Evolutionary conservation across 2,888 invertebrate species (phyloP), one percentile per base, ranked within the genome.

Genomic region (Heliconius ismenius): DNA sequence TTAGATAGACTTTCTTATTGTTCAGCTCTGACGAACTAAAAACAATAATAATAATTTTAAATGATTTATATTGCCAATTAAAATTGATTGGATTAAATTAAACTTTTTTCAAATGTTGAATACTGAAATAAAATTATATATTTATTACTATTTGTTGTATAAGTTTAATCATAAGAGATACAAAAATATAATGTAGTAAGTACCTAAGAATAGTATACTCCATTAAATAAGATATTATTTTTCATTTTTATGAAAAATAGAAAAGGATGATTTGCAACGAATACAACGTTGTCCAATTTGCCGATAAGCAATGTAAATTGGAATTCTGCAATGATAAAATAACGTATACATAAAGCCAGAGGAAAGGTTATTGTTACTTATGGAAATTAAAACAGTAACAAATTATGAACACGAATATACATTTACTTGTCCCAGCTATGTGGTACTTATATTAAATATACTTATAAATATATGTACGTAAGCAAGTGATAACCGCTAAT

Each of bases 221-320:
- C 82, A 49, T 74, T 79, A 65, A 82, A 83, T 15, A 83, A 18
- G 54, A 64, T 67, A 24, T 32, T 36, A 2, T 67, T 62, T 64
- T 74, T 73, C 24, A 76, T 75, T 58, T 69, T 78, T 68, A 84
- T 60, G 67, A 75, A 76, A 64, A 83, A 82, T 58, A 81, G 76
- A 76, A 85, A 85, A 9, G 84, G 83, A 69, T 80, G 82, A 68
- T 84, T 78, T 6, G 81, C 80, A n/a, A 72, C 74, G 65, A 82
- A 81, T 58, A 36, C 65, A 39, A 24, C 64, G 39, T 62, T 36
- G 43, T 60, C 24, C 39, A 67, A 67, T 26, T 39, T 24, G n/a
- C 67, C 67, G 9, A 67, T 24, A 67, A 67, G 39, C 4, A 24
- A 67, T 24, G 39, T 18, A 24, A 67, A 67, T 67, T 67, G 24